Base-by-base conservation (phyloP, 2,888 invertebrate species). In the Spialia ferax region DNA sequence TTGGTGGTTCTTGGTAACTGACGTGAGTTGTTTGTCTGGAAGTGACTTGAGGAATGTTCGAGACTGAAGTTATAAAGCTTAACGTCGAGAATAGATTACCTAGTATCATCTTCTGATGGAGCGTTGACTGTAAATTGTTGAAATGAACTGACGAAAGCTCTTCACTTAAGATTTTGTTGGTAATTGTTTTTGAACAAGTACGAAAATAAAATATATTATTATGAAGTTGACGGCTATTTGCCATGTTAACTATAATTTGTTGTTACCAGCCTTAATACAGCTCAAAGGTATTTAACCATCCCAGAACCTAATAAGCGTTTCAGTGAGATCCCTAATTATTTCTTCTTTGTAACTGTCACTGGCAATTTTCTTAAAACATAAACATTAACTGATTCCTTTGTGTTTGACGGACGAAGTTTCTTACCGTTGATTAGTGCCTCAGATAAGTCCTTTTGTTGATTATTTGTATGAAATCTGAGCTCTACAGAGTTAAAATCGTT, bases 1-100 rank as follows among this genome's bases (percentile, higher is more conserved):
- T 86, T 85, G 85, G 84, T 50, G 45, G 55, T 62, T 42, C 48
- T 35, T 67, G 65, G 63, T 65, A 66, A 65, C 45, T 29, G 29
- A 29, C 26, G 48, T 32, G 29, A 15, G 26, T 13, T 48, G 64
- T 56, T 45, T 20, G 29, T 45, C 26, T 32, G 22, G 56, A 63
- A 56, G 56, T 35, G 56, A 20, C 56, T 56, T 54, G 54, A 29
- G 54, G 29, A 29, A 54, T 54, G 23, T 52, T n/a, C n/a, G 11
- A 52, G 5, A 20, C 52, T n/a, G 13, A 22, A 50, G 13, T 22
- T 6, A 23, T 52, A 23, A 11, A 2, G 52, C 52, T 6, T 52
- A 23, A 52, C 15, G 52, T 23, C 20, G 10, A 10, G 20, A 10
- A 48, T 48, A 20, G 18, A 48, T 48, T 48, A 11, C 48, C 48